Base-by-base conservation (phyloP, 2,113 vertebrate species). In the Pleuronectes platessa region DNA sequence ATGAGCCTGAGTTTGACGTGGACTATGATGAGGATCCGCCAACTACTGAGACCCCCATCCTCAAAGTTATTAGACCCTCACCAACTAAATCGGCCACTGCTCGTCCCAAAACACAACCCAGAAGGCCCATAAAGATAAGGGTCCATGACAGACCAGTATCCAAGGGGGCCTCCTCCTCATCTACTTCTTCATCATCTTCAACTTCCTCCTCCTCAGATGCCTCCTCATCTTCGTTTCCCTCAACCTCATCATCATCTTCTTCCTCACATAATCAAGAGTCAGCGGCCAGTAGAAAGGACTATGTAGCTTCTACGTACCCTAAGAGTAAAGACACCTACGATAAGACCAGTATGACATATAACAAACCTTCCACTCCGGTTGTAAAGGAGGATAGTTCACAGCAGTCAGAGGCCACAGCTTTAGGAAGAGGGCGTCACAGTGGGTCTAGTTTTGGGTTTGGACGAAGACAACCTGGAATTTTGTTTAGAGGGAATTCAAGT, bases 41-140 rank as follows among this genome's bases (percentile, higher is more conserved):
- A 17, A 88, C 84, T 31, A 85, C 88, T 10, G 54, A 85, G 60
- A 69, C 60, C 2, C 85, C 89, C 5, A 89, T 70, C 64, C 86
- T 89, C 24, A 91, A 91, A 76, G 49, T 79, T 74, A 18, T 81
- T 11, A 92, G 77, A 8, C 81, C 75, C 2, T 89, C 90, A 26
- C 82, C 89, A 45, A 88, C 73, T 24, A 92, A 91, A 86, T 47
- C 67, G 42, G 21, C 18, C 1, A 20, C 35, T 26, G 23, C 15
- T 66, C 69, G 0, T 51, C 67, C 58, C 14, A 79, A 74, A n/a
- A 15, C 26, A n/a, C 59, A 26, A 2, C 70, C 65, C 21, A 87
- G 89, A 74, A 80, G 88, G 53, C 87, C 86, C 17, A 10, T 92
- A 62, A 89, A 90, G 82, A 87, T 90, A 21, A 86, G 89, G 53